Percentiles rank a stretch among this genome's conserved stretches.
phyloP scores from a whole-genome alignment of 2,888 invertebrate species.

The Ophion ellenae region DNA sequence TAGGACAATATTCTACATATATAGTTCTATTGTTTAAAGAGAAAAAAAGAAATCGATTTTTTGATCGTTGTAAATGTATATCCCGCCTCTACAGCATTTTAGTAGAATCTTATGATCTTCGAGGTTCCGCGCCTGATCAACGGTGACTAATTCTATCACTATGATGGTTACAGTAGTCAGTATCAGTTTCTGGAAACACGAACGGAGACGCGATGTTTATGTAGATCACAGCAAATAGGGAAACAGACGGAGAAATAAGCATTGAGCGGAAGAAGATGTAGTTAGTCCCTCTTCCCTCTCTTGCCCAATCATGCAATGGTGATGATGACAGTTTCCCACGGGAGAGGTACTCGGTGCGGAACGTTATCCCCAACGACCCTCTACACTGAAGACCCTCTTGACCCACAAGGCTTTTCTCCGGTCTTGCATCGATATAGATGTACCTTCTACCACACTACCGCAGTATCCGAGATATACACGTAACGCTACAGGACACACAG shows the following conservation, averaged over 20 bases:
- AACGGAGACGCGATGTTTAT: slow-evolving; percentile 6
- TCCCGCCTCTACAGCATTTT: no score
- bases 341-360: slow-evolving; percentile 73
- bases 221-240: not conserved
- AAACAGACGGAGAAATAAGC: slow-evolving; percentile 29
- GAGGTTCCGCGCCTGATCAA: no score
- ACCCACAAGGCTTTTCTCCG: slow-evolving; percentile 66
- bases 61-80: no score
- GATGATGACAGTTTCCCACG: slow-evolving; percentile 72
- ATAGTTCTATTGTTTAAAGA: no score
- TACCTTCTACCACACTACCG: slow-evolving; percentile 28
- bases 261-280: slow-evolving; percentile 43
- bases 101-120: no score
- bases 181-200: not conserved
- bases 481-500: slow-evolving; percentile 54
- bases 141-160: not conserved
- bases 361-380: slow-evolving; percentile 77
- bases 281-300: slow-evolving; percentile 25
- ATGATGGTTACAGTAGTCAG: not conserved
- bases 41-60: no score
- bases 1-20: no score
- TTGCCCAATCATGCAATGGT: slow-evolving; percentile 45
- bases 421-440: slow-evolving; percentile 41
- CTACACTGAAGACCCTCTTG: slow-evolving; percentile 70
- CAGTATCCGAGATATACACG: slow-evolving; percentile 47